Evolutionary conservation across 2,797 vertebrate species (phyloP), one percentile per base, ranked within the genome.

Genomic region (Gymnothorax reevesii): DNA sequence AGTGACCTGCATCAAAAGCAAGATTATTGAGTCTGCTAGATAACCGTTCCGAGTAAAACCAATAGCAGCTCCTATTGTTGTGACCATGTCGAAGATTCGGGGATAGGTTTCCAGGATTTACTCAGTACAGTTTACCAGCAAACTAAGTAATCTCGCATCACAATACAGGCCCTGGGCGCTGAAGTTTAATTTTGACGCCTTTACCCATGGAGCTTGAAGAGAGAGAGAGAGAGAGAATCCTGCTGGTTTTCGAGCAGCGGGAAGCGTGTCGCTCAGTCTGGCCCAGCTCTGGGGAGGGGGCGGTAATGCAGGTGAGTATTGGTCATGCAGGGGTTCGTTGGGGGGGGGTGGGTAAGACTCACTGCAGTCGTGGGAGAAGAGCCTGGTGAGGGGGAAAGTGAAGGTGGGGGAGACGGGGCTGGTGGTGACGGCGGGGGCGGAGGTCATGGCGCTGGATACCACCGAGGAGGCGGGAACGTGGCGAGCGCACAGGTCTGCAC

Each of bases 311-410:
- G 52, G 77, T 52, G 25, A 80, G 52, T 57, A 66, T 22, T 73
- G 54, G 84, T 91, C 93, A 92, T 93, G 92, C 93, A 89, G 89
- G 83, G 87, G 91, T 3, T 88, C 84, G 83, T n/a, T 55, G 3
- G 54, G 9, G 57, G 62, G 84, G 60, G 88, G 85, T 87, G 77
- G 88, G 54, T 77, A 88, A 88, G 88, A 97, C 98, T 99, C 94
- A 99, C 98, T 99, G 97, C 97, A 98, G 94, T 99, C 97, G 90
- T 98, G 97, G 92, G 98, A 98, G 95, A 98, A 98, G 95, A 98
- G 97, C 88, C 97, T 97, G 93, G 96, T 95, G 86, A 97, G 94
- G 89, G 96, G 96, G 49, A 98, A 98, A 94, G 97, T 97, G 92
- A 99, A 98, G 93, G 98, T 97, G 89, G 97, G 97, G 57, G 98